Evolutionary conservation across 2,888 invertebrate species (phyloP), one percentile per base, ranked within the genome.

Genomic region (Metopia argyrocephala): DNA sequence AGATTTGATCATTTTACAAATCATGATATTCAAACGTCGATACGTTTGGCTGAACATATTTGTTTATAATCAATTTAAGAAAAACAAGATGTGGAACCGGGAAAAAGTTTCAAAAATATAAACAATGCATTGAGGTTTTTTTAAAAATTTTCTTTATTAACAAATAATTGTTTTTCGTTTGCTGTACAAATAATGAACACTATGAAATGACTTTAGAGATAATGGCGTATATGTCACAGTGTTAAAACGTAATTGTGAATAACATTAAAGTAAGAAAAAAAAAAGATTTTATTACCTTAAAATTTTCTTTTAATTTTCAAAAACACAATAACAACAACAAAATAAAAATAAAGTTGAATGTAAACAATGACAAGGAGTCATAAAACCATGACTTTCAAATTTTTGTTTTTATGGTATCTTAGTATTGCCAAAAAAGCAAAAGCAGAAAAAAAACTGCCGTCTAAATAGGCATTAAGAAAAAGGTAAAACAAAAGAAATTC

Each of bases 371-470:
- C 18, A 48, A 66, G 21, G 52, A 64, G 38, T 76, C 62, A 73
- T 46, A 56, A 61, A 45, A 21, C 65, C 64, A 69, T 74, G 73
- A 81, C 76, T 74, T 74, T 78, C 74, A 81, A 70, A 70, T 70
- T 38, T 68, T 70, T 68, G 38, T 15, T 54, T 59, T 45, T 57
- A 73, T 73, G 81, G 74, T n/a, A n/a, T 78, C 74, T 81, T 81
- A 69, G 70, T 59, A 74, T 65, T 78, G 76, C 76, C 80, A 78
- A 81, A 79, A 79, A 57, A 59, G 54, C 48, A 69, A 68, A 54
- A 18, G n/a, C n/a, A n/a, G n/a, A n/a, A n/a, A n/a, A 31, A 31
- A 31, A 31, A 31, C 6, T 12, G 2, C 31, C 2, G 31, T 31
- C 28, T 0, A 31, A 7, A 31, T 31, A 46, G 28, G 18, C 15